Evolutionary conservation across 2,888 invertebrate species (phyloP).

Genomic region (Dicranocentrus wangi): DNA sequence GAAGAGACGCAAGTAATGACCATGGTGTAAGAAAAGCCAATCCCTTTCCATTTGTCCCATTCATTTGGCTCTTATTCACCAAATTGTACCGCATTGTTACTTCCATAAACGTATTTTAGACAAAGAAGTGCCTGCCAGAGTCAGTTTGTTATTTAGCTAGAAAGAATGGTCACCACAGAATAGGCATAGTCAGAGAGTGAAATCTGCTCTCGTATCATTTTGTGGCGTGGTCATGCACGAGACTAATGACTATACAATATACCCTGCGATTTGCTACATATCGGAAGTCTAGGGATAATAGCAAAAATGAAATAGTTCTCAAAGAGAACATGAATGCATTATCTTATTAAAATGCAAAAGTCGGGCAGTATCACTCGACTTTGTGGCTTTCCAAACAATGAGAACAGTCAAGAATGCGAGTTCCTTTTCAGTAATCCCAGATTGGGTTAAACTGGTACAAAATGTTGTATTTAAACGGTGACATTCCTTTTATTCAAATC

Average conservation of each 20-base stretch:
- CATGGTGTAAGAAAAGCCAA: slow-evolving; percentile 5
- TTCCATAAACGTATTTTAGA: slow-evolving; percentile 33
- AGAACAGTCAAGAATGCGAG: not conserved
- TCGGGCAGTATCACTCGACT: slow-evolving; percentile 25
- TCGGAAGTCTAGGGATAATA: too few relatives aligned
- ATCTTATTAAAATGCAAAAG: slow-evolving; percentile 43
- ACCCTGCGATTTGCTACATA: slow-evolving; percentile 6
- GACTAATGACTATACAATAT: not conserved
- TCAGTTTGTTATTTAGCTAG: not conserved
- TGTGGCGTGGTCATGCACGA: slow-evolving; percentile 36
- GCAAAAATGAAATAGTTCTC: too few relatives aligned
- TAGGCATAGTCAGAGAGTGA: slow-evolving; percentile 16
- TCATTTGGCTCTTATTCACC: slow-evolving; percentile 8
- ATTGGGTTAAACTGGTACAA: too few relatives aligned
- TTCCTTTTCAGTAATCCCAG: not conserved
- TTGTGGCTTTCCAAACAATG: slow-evolving; percentile 44
- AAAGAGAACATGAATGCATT: too few relatives aligned
- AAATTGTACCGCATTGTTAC: slow-evolving; percentile 4
- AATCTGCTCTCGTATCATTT: slow-evolving; percentile 32
- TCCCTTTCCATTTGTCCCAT: slow-evolving; percentile 14
- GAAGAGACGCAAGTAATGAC: slow-evolving; percentile 17
- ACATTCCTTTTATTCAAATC: too few relatives aligned
- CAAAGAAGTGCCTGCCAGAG: slow-evolving; percentile 16
- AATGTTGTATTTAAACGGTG: too few relatives aligned
- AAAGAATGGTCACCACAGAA: slow-evolving; percentile 10